Conservation (phyloP, 2,113 vertebrate species). For the Eubucco bourcierii region DNA sequence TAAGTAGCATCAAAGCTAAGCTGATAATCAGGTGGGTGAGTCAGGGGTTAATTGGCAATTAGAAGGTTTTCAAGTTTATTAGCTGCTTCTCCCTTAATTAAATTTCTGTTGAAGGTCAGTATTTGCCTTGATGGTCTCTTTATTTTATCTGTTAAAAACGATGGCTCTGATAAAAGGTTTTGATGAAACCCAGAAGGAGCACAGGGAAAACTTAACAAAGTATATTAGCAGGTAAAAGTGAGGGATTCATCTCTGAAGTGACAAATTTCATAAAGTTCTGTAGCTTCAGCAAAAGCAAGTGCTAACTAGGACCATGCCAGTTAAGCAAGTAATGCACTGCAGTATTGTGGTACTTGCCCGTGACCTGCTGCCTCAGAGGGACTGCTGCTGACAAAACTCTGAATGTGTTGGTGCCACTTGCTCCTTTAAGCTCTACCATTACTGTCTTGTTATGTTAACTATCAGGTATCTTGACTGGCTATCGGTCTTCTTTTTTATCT, state of each 20-base stretch:
- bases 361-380: background rate
- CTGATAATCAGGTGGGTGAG: background rate
- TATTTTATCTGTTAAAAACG: slow-evolving; percentile 3
- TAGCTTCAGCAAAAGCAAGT: background rate
- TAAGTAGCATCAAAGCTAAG: slow-evolving; percentile 25
- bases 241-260: background rate
- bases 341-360: accelerated
- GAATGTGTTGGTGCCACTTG: background rate
- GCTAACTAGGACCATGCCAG: background rate
- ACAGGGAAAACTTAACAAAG: background rate
- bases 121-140: background rate
- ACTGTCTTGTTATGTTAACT: background rate
- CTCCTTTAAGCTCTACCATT: background rate
- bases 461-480: background rate
- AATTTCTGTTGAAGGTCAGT: slow-evolving; percentile 14
- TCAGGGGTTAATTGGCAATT: slow-evolving; percentile 36
- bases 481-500: background rate
- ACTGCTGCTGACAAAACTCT: background rate
- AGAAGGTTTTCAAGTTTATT: slow-evolving; percentile 22
- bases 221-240: slow-evolving; percentile 18
- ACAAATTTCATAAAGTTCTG: background rate
- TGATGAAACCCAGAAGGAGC: background rate
- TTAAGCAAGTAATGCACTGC: background rate
- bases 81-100: slow-evolving; percentile 6
- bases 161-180: background rate